Base-by-base conservation (phyloP, 2,888 invertebrate genomes). In the Eurytoma adleriae region DNA sequence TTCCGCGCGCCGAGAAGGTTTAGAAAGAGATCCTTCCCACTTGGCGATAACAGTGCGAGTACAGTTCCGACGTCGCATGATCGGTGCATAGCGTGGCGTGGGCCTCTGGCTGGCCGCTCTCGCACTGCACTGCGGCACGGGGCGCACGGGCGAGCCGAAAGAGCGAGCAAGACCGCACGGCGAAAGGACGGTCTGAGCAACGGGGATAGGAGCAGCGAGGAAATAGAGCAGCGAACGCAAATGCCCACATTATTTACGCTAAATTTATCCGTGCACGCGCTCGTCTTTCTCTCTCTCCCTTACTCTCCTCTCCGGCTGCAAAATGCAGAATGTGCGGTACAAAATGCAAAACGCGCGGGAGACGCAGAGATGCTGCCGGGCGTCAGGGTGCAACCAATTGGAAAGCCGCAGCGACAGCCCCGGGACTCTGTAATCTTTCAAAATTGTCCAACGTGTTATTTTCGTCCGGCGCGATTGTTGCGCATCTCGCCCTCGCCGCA, bases 211-310 rank as follows among this genome's bases (percentile, higher is more conserved):
- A 20, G 59, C 20, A 4, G 1, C 64, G 64, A n/a, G 30, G 27
- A 64, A 48, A 64, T 64, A 64, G 27, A 27, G 2, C 27, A 20
- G 14, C 62, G 40, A 40, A n/a, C 62, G 40, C 54, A n/a, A 86
- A 87, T 85, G 86, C 83, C 85, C 84, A 83, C 85, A 86, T 89
- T 88, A 88, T 88, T 88, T 87, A 88, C 87, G 88, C 84, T 86
- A 86, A 89, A 89, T 89, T 89, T 89, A 86, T 84, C 86, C 85
- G 79, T 66, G 78, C 54, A 16, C 54, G 54, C n/a, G 14, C 40
- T 40, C 4, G 5, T 40, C 40, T 40, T 7, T 40, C 7, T 40
- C 7, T 40, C 40, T 1, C 40, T 40, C 40, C 7, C 40, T 40
- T 7, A 7, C 4, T 40, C 40, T 4, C 40, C 40, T 40, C 27